Evolutionary conservation across 2,113 vertebrate genomes (phyloP), one percentile per base, ranked within the genome.

Genomic region (Aphelocoma coerulescens): DNA sequence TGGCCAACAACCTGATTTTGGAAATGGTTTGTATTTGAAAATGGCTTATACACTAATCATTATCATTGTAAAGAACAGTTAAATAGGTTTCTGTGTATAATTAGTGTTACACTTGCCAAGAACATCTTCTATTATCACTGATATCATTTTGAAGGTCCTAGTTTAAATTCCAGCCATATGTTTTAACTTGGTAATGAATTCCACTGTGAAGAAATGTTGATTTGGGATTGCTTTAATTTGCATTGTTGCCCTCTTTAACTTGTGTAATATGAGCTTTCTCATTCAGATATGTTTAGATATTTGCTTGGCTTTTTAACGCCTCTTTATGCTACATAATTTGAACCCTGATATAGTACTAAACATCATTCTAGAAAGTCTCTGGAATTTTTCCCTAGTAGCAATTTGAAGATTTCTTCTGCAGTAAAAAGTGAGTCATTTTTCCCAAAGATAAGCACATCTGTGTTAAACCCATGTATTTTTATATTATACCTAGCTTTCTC

Each of bases 171-270:
- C 58, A 85, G 27, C 43, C 89, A 73, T 91, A 82, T 91, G n/a
- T 82, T 69, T 95, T 85, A 89, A 78, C 61, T 71, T 89, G 44
- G 30, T 75, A 92, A 89, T 79, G n/a, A 91, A 93, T 88, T 92
- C 54, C 37, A 73, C 32, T 6, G 37, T 49, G 41, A 93, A 85
- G 41, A 89, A 94, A 91, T 82, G 88, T 76, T 95, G 83, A 91
- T 92, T 86, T 92, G 44, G 44, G 41, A 76, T 85, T 89, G 20
- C n/a, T 91, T 87, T 77, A 77, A 69, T 68, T 86, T 83, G 80
- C 14, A 77, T 48, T 46, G 14, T n/a, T 92, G 27, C 13, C 27
- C 22, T 71, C 44, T 87, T 81, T 89, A 79, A 68, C 52, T 78
- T 58, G 17, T 76, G n/a, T 68, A 82, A 68, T 79, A 87, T 33